Conservation (phyloP, 2,113 vertebrate species). For the Cryptoleucopteryx plumbea region DNA sequence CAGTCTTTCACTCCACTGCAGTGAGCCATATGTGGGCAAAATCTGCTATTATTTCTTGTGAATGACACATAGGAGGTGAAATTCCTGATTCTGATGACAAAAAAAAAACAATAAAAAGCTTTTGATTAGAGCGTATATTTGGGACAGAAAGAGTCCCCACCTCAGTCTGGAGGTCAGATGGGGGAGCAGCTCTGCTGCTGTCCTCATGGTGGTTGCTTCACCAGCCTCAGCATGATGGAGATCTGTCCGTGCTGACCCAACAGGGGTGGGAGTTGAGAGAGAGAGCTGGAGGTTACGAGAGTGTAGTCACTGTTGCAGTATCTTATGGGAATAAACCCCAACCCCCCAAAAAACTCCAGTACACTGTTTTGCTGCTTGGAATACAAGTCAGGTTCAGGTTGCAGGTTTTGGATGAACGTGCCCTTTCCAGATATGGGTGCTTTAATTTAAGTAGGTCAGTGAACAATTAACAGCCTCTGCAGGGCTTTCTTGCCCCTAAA, state of each 20-base stretch:
- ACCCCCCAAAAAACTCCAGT: fast-evolving
- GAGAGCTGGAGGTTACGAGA: not conserved
- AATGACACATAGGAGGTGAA: not conserved
- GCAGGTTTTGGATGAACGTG: not conserved
- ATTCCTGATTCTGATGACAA: not conserved
- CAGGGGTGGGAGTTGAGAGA: not conserved
- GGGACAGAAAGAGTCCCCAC: not conserved
- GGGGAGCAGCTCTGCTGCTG: not conserved
- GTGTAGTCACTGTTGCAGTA: not conserved
- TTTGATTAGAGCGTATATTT: not conserved
- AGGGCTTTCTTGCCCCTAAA: not conserved
- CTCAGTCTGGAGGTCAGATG: not conserved
- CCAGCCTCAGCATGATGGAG: not conserved
- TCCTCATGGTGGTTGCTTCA: not conserved
- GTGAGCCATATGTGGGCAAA: not conserved
- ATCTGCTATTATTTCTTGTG: not conserved
- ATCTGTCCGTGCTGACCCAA: not conserved
- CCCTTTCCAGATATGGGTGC: not conserved
- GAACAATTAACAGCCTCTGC: not conserved
- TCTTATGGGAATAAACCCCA: fast-evolving
- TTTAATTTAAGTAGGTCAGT: not conserved
- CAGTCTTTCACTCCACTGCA: not conserved
- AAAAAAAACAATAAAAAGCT: not conserved
- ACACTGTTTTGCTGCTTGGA: not conserved
- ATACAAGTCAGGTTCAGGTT: not conserved